These are phyloP conservation scores for Noctua comes DNA, from an alignment of 2,888 invertebrate genomes.

Conservation along the genomic window DNA sequence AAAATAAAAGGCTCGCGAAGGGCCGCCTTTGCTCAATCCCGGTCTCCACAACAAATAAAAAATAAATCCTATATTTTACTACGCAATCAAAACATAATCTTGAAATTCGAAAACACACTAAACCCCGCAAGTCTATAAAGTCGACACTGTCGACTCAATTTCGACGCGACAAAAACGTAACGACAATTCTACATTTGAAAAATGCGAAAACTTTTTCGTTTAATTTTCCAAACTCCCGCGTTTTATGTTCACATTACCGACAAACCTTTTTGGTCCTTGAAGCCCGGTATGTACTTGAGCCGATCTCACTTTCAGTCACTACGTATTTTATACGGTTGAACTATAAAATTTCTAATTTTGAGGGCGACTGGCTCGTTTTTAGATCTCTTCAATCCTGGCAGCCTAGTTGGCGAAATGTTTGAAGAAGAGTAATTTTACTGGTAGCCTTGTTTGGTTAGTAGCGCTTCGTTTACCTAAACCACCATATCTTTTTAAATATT, in stretches of 20 bases:
- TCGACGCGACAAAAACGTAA: constrained; percentile 70
- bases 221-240: constrained; percentile 76
- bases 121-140: constrained; percentile 64
- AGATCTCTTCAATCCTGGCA: constrained; percentile 36
- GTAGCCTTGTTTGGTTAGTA: background rate
- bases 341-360: constrained; percentile 78
- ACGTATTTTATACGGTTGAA: constrained; percentile 69
- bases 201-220: constrained; percentile 83
- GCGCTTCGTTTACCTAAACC: background rate
- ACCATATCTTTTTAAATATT: background rate
- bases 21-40: constrained; percentile 53
- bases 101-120: constrained; percentile 68
- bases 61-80: constrained; percentile 68
- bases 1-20: constrained; percentile 47
- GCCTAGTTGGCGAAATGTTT: constrained; percentile 34
- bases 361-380: constrained; percentile 67
- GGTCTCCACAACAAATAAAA: constrained; percentile 66
- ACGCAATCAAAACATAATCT: constrained; percentile 70
- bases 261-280: constrained; percentile 78
- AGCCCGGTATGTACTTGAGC: constrained; percentile 69
- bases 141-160: constrained; percentile 65
- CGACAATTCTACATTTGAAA: constrained; percentile 80
- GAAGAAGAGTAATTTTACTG: constrained; percentile 1
- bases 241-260: constrained; percentile 82
- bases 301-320: constrained; percentile 64